Base-by-base conservation (phyloP, 2,113 vertebrate species). In the Rhinopomastus cyanomelas region DNA sequence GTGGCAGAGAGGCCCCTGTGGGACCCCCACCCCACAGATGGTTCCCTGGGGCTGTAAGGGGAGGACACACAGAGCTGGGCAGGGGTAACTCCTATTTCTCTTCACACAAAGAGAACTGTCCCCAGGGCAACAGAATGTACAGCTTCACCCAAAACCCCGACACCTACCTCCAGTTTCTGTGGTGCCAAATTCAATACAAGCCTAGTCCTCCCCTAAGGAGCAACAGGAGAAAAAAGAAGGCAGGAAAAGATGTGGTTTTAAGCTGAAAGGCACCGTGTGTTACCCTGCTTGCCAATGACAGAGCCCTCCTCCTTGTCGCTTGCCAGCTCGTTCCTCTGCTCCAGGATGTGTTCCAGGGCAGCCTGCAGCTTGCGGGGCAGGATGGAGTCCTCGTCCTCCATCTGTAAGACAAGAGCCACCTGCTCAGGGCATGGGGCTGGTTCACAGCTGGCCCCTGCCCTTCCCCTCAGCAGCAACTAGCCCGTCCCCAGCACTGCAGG, bases 381-480 rank as follows among this genome's bases (percentile, higher is more conserved):
- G 78, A 99, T 99, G 61, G 98, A 98, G 90, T 99, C 99, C 76
- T 99, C 99, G 65, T 99, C 99, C 36, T 99, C 99, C 98, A 99
- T 98, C 99, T 99, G 91, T 42, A 92, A 96, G 68, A 90, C 90
- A 97, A n/a, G 37, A 95, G 26, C 9, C 85, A 92, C 34, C 65
- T 79, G 27, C 48, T 90, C 59, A 92, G 79, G 60, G 49, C 61
- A 25, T 23, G 36, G 22, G 57, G 9, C 49, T 1, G 0, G 34
- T 16, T 37, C 57, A 44, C 0, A 3, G 61, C 34, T 18, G 4
- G 44, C 29, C 49, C 60, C 62, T 85, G 57, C 48, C 34, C 59
- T 80, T 37, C 29, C 25, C 42, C 30, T 51, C 23, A 5, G n/a
- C 56, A 46, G 16, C 15, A 73, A 39, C 60, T 19, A 30, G 64